Conservation (phyloP, 2,113 vertebrate genomes). For the Telmatochromis sp. region DNA sequence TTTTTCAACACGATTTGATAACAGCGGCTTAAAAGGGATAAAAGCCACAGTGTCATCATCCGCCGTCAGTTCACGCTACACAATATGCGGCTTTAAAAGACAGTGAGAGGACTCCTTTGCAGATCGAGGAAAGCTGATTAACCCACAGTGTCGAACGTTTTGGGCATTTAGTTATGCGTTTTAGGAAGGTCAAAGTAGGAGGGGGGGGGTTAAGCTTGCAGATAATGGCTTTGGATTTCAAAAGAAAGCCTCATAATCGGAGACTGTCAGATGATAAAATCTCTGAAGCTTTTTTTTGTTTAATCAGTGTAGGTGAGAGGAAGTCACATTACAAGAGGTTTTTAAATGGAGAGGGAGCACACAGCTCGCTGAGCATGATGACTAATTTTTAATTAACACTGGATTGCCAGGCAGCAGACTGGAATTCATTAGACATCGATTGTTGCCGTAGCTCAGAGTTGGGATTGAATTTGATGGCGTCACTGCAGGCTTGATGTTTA, state of each 20-base stretch:
- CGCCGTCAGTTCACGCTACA: neutral
- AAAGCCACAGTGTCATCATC: neutral
- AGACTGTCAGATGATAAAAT: neutral
- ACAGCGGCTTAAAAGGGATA: neutral
- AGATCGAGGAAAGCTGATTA: neutral
- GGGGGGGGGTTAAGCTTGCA: neutral
- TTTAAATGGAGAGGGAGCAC: neutral
- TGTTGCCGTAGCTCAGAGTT: slow-evolving; percentile 22
- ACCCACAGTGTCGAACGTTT: neutral
- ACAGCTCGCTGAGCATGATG: neutral
- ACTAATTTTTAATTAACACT: slow-evolving; percentile 33
- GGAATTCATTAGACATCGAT: slow-evolving; percentile 33
- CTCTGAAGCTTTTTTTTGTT: neutral
- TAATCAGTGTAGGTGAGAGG: neutral
- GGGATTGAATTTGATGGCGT: neutral
- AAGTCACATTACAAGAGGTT: neutral
- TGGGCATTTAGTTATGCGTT: neutral
- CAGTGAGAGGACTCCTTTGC: neutral
- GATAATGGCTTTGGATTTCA: neutral
- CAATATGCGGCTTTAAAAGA: neutral
- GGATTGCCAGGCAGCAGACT: slow-evolving; percentile 16
- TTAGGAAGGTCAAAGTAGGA: neutral
- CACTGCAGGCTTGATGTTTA: neutral
- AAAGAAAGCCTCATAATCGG: neutral
- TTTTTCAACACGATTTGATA: neutral